Conservation (phyloP, 2,797 vertebrate genomes). For the Lophotriccus pileatus region DNA sequence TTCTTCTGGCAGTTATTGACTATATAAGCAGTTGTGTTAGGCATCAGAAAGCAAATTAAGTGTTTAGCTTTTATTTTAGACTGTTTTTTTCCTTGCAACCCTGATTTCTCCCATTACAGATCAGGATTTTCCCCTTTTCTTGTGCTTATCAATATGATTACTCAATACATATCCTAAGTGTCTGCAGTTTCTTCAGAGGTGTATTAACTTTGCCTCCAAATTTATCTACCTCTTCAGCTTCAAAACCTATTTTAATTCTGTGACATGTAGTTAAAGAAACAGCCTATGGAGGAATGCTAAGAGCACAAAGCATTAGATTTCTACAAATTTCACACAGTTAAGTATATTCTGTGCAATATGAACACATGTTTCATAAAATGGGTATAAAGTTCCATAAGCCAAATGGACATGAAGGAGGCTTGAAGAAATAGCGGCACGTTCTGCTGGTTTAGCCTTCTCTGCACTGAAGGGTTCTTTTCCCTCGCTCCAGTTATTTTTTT, state of each 20-base stretch:
- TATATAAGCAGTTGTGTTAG: not conserved
- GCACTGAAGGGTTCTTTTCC: not conserved
- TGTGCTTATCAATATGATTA: not conserved
- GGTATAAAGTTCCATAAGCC: not conserved
- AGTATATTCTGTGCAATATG: accelerated
- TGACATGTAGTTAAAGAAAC: not conserved
- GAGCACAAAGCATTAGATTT: not conserved
- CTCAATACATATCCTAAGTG: not conserved
- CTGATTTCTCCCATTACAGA: not conserved
- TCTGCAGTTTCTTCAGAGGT: not conserved
- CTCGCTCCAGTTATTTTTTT: not conserved
- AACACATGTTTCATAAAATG: not conserved
- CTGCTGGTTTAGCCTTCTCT: not conserved
- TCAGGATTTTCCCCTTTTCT: not conserved
- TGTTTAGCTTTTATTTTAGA: not conserved
- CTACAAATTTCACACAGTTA: not conserved
- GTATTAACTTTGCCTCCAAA: not conserved
- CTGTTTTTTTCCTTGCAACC: not conserved
- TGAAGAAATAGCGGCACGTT: not conserved
- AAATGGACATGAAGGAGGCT: not conserved
- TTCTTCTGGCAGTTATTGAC: not conserved
- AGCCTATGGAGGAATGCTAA: not conserved
- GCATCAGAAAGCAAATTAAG: not conserved
- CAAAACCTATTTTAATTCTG: not conserved
- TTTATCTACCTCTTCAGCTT: not conserved